These are phyloP conservation scores for Rhizomys pruinosus DNA, from an alignment of 2,113 vertebrate species.

Conservation along the genomic window DNA sequence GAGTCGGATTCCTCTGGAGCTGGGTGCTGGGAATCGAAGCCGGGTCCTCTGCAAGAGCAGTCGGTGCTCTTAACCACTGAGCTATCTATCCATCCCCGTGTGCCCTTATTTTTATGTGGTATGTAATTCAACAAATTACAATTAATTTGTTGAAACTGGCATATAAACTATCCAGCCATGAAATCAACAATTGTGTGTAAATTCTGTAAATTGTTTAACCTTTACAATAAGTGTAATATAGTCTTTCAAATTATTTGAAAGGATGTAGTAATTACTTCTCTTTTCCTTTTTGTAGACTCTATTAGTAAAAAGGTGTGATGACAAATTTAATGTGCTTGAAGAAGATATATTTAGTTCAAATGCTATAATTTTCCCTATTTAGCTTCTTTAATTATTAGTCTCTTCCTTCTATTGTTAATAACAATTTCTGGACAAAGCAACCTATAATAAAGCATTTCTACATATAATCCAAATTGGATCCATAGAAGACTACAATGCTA, in stretches of 20 bases:
- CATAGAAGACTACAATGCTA: neutral
- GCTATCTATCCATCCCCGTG: no score
- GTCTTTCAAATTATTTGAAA: neutral
- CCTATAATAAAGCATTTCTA: neutral
- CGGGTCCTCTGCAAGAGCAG: no score
- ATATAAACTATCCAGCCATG: neutral
- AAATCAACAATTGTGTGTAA: neutral
- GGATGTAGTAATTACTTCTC: neutral
- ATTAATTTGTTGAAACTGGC: neutral
- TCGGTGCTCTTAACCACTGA: no score
- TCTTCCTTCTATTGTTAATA: neutral
- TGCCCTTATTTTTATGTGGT: neutral
- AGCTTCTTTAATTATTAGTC: neutral
- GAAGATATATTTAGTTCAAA: neutral
- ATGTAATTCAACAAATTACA: neutral
- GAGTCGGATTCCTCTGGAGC: no score
- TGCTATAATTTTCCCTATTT: neutral
- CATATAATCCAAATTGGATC: neutral
- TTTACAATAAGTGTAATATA: neutral
- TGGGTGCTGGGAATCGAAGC: no score
- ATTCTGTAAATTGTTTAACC: neutral
- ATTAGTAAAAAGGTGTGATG: neutral
- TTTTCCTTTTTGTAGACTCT: neutral
- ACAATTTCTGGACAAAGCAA: neutral
- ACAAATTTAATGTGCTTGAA: neutral